These are phyloP conservation scores for Sturnira hondurensis DNA, from an alignment of 2,113 vertebrate species.

Conservation along the genomic window DNA sequence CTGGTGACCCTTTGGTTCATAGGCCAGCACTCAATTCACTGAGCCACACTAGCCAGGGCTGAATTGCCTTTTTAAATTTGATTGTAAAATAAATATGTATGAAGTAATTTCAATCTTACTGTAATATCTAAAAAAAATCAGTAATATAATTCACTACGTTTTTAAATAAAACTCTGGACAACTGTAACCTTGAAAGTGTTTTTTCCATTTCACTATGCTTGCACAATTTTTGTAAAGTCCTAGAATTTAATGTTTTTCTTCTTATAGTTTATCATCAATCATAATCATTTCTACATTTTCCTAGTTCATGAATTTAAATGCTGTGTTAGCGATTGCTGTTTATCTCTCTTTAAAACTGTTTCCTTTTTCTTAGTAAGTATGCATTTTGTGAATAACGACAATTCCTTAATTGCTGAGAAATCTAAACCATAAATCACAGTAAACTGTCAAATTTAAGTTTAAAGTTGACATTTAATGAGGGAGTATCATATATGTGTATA, in stretches of 20 bases:
- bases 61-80: constrained; percentile 35
- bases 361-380: background rate
- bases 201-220: background rate
- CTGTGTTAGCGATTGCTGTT: constrained; percentile 12
- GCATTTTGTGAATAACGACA: constrained; percentile 44
- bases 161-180: constrained; percentile 32
- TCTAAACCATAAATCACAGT: background rate
- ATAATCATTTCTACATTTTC: constrained; percentile 36
- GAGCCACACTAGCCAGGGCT: background rate
- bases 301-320: constrained; percentile 46
- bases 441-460: constrained; percentile 3
- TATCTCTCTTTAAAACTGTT: constrained; percentile 27
- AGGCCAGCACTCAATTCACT: too few relatives aligned
- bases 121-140: background rate
- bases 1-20: too few relatives aligned
- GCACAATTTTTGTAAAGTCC: constrained; percentile 13
- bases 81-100: constrained; percentile 37
- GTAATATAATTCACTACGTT: background rate
- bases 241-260: background rate
- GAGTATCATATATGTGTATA: background rate
- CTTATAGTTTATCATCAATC: constrained; percentile 30
- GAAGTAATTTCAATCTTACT: background rate
- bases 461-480: constrained; percentile 17
- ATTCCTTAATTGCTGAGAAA: background rate
- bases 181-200: constrained; percentile 44